Base-by-base conservation (phyloP, 2,797 vertebrate genomes). In the Microcaecilia unicolor region DNA sequence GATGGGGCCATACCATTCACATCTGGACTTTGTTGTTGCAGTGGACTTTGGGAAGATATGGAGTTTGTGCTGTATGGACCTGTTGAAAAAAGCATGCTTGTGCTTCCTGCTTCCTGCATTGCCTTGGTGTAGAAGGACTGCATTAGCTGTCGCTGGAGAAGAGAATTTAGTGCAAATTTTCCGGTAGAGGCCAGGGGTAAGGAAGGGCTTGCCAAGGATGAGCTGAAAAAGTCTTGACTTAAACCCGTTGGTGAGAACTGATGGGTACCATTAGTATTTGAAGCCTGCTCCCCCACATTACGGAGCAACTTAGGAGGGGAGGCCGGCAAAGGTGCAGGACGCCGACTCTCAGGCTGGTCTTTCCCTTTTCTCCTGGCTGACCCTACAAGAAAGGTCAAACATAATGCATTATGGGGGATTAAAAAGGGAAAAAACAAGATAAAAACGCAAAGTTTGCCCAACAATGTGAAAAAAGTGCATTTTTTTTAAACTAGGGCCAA, bases 331-430 rank as follows among this genome's bases (percentile, higher is more conserved):
- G 76, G 82, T 86, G 83, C 84, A 77, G 81, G 83, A 73, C 87
- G 88, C 84, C 83, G 74, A 80, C 83, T 82, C 81, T 94, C 91
- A 85, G 80, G 70, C 83, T 84, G 84, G 87, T 93, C 92, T 90
- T 90, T 94, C 89, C 91, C 87, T 96, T 94, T 96, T 87, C 90
- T 90, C 84, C 90, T 83, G 81, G 93, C 92, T 93, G 91, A 91
- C 92, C 94, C 94, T 98, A 98, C 94, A 97, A 96, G 94, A 95
- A 98, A 98, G 94, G 94, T 91, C 93, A 97, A 96, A 97, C 92
- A 98, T 92, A 98, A 93, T 97, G 94, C 94, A 97, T 98, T 98
- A 98, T 93, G 93, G 92, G 93, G 92, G 92, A 88, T 92, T 88
- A 88, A 89, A 89, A 90, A 78, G 87, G 86, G 82, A 85, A 86